A percentile compares a stretch with the other conserved stretches of the same genome.
phyloP scores from a whole-genome alignment of 1,140 invertebrate species.

The Lanistes nyassanus region DNA sequence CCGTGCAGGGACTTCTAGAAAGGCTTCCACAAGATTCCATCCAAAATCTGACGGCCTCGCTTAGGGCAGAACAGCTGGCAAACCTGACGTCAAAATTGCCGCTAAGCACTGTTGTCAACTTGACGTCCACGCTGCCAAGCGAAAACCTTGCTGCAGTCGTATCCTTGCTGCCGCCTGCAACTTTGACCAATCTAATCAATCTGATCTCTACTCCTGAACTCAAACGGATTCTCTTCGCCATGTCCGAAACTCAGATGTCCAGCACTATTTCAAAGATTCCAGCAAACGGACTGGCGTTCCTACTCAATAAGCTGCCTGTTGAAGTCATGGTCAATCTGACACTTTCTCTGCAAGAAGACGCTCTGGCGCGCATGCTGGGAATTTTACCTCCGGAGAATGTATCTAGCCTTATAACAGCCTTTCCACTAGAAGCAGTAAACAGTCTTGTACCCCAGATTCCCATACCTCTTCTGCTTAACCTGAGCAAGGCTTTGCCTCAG shows the following conservation, averaged over 20 bases:
- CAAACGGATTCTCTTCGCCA: too few species aligned
- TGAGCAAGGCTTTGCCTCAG: not conserved
- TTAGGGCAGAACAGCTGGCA: not conserved
- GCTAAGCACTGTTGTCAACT: not conserved
- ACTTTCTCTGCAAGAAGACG: not conserved
- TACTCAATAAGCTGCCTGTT: not conserved
- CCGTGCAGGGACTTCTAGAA: not conserved
- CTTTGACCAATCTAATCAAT: not conserved
- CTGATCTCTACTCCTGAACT: not conserved
- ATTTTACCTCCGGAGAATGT: not conserved
- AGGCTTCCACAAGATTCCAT: not conserved
- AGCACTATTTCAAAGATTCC: not conserved
- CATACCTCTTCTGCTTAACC: not conserved
- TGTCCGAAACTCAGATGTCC: not conserved
- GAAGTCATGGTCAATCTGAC: conserved; percentile 7
- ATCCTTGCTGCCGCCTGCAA: not conserved
- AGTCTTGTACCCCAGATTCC: not conserved
- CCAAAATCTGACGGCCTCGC: not conserved
- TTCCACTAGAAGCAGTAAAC: not conserved
- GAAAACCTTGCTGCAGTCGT: not conserved
- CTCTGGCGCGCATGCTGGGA: not conserved
- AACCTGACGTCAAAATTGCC: not conserved
- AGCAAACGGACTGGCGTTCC: not conserved
- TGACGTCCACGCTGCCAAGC: not conserved
- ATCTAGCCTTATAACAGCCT: not conserved